Evolutionary conservation across 2,888 invertebrate species (phyloP).

Genomic region (Drosophila algonquin): DNA sequence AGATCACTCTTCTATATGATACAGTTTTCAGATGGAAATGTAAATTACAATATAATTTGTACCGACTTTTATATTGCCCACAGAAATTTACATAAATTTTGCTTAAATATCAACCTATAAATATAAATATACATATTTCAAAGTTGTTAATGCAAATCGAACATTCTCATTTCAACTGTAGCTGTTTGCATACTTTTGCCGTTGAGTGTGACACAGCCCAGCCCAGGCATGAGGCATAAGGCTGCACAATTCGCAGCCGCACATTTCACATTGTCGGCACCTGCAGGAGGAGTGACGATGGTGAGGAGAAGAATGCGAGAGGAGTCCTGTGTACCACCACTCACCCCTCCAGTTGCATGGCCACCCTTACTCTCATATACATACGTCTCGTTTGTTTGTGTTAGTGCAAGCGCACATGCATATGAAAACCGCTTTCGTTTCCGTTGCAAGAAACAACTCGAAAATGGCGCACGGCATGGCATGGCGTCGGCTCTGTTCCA

Average conservation of each 20-base stretch:
- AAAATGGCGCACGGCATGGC: slow-evolving; percentile 73
- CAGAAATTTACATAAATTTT: not conserved
- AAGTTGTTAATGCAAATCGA: not conserved
- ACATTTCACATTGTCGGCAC: slow-evolving; percentile 73
- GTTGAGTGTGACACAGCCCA: slow-evolving; percentile 33
- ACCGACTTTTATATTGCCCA: too few species aligned
- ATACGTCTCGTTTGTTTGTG: slow-evolving; percentile 17
- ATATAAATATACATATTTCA: not conserved
- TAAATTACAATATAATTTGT: too few species aligned
- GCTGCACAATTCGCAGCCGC: slow-evolving; percentile 51
- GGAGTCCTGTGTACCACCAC: too few species aligned
- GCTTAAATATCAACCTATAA: too few species aligned
- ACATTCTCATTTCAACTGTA: not conserved
- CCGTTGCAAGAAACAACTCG: slow-evolving; percentile 75
- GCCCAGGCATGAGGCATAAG: slow-evolving; percentile 47
- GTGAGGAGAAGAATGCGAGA: not conserved
- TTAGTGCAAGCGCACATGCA: slow-evolving; percentile 67
- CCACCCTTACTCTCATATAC: not conserved
- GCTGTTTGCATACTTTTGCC: slow-evolving; percentile 35
- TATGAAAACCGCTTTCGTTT: slow-evolving; percentile 80
- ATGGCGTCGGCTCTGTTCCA: slow-evolving; percentile 45
- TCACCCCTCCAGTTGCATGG: too few species aligned
- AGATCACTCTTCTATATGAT: too few species aligned
- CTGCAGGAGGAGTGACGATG: slow-evolving; percentile 34
- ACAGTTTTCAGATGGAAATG: too few species aligned